These are phyloP conservation scores for Cettia cetti DNA, from an alignment of 2,113 vertebrate species.

Conservation along the genomic window DNA sequence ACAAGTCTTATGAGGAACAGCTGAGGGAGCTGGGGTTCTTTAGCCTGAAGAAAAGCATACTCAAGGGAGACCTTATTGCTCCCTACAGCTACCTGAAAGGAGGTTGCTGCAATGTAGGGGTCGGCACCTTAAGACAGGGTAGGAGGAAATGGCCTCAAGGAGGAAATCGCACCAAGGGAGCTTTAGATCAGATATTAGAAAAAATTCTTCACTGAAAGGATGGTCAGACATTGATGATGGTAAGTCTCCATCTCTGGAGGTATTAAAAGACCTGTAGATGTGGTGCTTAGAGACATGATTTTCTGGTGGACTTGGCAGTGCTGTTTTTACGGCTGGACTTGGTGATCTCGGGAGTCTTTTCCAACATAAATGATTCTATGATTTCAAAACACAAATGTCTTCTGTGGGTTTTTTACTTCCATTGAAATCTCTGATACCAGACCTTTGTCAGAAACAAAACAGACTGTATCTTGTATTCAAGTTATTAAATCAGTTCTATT, in stretches of 20 bases:
- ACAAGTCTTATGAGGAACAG: fast-evolving
- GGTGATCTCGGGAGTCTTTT: not conserved
- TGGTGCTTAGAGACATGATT: fast-evolving
- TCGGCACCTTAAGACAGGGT: fast-evolving
- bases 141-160: not conserved
- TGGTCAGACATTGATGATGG: not conserved
- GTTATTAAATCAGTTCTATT: not conserved
- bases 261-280: fast-evolving
- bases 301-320: not conserved
- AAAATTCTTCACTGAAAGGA: not conserved
- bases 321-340: fast-evolving
- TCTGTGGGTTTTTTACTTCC: not conserved
- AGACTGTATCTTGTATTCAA: not conserved
- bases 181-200: not conserved
- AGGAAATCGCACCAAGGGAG: not conserved
- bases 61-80: fast-evolving
- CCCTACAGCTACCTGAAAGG: not conserved
- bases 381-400: not conserved
- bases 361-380: not conserved
- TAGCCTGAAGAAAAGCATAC: not conserved
- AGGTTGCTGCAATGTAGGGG: fast-evolving
- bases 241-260: not conserved
- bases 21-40: fast-evolving
- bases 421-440: not conserved
- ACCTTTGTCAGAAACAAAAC: not conserved